A percentile compares a stretch with the other conserved stretches of the same genome.
Evolutionary conservation across 64 coral and sea anemone species (phyloP).

Genomic region (Montipora capricornis): DNA sequence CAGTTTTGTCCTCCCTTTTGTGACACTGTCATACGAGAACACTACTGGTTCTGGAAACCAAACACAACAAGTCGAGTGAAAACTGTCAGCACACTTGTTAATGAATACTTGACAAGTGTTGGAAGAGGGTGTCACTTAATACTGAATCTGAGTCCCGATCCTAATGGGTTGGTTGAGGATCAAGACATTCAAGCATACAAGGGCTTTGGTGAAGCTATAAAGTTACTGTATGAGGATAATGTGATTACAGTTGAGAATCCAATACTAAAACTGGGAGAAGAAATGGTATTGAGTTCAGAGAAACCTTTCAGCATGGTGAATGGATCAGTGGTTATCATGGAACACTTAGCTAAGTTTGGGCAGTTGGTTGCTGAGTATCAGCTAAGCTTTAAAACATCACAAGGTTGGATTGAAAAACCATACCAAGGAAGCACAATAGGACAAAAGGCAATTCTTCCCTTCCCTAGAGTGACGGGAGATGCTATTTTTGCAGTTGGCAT

Average conservation of each 20-base stretch:
- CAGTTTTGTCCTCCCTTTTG: slow-evolving; percentile 75
- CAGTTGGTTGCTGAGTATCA: slow-evolving; percentile 42
- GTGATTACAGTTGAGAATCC: slow-evolving; percentile 32
- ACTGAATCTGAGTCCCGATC: slow-evolving; percentile 56
- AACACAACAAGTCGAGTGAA: slow-evolving; percentile 53
- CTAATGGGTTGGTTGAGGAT: slow-evolving; percentile 48
- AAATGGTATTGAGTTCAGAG: not conserved
- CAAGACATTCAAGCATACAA: slow-evolving; percentile 54
- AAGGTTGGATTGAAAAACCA: not conserved
- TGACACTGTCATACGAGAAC: slow-evolving; percentile 70
- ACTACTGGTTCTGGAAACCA: slow-evolving; percentile 75
- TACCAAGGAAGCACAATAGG: slow-evolving; percentile 38
- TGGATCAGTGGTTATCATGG: slow-evolving; percentile 71
- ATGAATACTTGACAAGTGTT: slow-evolving; percentile 68
- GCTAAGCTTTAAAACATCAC: not conserved
- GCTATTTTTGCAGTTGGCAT: slow-evolving; percentile 8
- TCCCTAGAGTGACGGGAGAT: slow-evolving; percentile 21
- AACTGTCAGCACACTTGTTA: slow-evolving; percentile 26
- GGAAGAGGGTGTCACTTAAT: slow-evolving; percentile 69
- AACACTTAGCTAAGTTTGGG: slow-evolving; percentile 37
- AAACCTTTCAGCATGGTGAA: slow-evolving; percentile 25
- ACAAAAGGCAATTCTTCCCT: slow-evolving; percentile 58
- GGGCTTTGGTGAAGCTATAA: slow-evolving; percentile 38
- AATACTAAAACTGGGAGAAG: slow-evolving; percentile 21
- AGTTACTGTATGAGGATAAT: slow-evolving; percentile 13